Evolutionary conservation across 2,888 invertebrate species (phyloP).

Genomic region (Eristalis intricaria): DNA sequence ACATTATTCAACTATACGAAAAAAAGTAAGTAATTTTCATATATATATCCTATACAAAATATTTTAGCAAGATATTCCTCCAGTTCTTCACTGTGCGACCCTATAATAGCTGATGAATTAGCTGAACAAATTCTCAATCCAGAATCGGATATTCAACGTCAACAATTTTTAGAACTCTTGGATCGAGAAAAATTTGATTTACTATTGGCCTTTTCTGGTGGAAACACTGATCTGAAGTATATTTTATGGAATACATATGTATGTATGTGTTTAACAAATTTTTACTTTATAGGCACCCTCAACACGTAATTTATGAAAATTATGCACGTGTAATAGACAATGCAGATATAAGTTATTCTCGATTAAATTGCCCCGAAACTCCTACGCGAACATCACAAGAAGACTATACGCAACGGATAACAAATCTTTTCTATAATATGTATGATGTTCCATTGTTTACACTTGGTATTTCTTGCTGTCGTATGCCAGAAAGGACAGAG

Average conservation of each 20-base stretch:
- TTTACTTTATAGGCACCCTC: conserved; percentile 74
- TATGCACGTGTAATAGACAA: conserved; percentile 77
- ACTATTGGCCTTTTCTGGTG: conserved; percentile 88
- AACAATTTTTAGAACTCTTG: conserved; percentile 85
- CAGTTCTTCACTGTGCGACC: conserved; percentile 79
- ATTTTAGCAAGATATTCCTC: neutral
- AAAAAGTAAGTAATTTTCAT: neutral
- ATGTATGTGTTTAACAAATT: neutral
- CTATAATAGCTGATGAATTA: conserved; percentile 83
- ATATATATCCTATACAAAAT: neutral
- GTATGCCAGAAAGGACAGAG: conserved; percentile 87
- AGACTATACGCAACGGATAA: conserved; percentile 82
- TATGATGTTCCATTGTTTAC: conserved; percentile 87
- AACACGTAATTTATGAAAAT: conserved; percentile 77
- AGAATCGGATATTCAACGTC: conserved; percentile 76
- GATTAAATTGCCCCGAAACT: conserved; percentile 76
- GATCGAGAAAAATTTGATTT: conserved; percentile 87
- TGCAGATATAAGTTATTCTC: conserved; percentile 77
- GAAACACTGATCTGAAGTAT: conserved; percentile 86
- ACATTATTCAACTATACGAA: conserved; percentile 68
- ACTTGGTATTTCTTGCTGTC: conserved; percentile 90
- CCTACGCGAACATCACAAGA: conserved; percentile 75
- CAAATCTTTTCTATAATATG: conserved; percentile 84
- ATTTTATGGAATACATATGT: conserved; percentile 46
- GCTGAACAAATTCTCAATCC: conserved; percentile 85